These are phyloP conservation scores for Rachycentron canadum DNA, from an alignment of 2,797 vertebrate genomes.

Conservation along the genomic window DNA sequence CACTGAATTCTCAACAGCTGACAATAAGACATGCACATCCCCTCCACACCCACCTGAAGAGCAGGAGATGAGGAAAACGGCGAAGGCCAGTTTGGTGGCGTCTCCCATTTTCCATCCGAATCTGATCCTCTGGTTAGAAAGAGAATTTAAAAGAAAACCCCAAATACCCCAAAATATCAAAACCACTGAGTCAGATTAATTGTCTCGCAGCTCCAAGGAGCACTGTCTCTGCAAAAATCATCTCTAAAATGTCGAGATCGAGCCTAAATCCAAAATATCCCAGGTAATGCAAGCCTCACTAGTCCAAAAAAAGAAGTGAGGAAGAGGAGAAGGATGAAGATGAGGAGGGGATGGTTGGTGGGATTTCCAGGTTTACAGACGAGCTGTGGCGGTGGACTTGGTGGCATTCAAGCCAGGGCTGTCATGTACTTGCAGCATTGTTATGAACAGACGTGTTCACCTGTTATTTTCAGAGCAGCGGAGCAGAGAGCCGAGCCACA, in stretches of 20 bases:
- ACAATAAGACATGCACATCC: slow-evolving; percentile 36
- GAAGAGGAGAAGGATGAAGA: slow-evolving; percentile 15
- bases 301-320: slow-evolving; percentile 44
- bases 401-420: slow-evolving; percentile 58
- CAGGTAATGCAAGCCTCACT: slow-evolving; percentile 53
- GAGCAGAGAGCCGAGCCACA: slow-evolving; percentile 63
- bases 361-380: slow-evolving; percentile 75
- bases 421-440: slow-evolving; percentile 65
- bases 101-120: slow-evolving; percentile 95
- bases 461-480: slow-evolving; percentile 33
- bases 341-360: slow-evolving; percentile 51
- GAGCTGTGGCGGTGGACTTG: slow-evolving; percentile 56
- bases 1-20: slow-evolving; percentile 22
- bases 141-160: slow-evolving; percentile 51
- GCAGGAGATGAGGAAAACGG: slow-evolving; percentile 98
- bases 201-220: slow-evolving; percentile 53
- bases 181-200: slow-evolving; percentile 51
- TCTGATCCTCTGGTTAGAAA: slow-evolving; percentile 69
- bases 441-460: slow-evolving; percentile 43
- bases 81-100: slow-evolving; percentile 97
- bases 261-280: slow-evolving; percentile 69
- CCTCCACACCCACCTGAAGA: slow-evolving; percentile 94
- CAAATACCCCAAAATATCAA: background rate
- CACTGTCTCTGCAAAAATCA: slow-evolving; percentile 66
- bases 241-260: slow-evolving; percentile 45